Evolutionary conservation across 2,888 invertebrate species (phyloP), one percentile per base, ranked within the genome.

Genomic region (Chrysolina oricalcia): DNA sequence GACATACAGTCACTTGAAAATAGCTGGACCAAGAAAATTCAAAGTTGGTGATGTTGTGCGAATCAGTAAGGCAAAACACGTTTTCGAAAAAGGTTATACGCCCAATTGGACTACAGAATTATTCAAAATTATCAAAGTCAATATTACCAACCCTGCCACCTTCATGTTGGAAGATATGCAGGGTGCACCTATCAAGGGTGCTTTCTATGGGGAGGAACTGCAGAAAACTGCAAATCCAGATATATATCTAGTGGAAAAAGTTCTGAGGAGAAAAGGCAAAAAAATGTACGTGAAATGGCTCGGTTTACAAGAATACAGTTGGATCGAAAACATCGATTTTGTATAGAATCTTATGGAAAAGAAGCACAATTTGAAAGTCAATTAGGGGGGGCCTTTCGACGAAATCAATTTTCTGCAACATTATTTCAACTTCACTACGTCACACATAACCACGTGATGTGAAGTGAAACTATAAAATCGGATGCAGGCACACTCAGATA

Each of bases 201-300:
- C 80, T 2, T 86, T 86, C 73, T 86, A 85, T 73, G 80, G 77
- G 56, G 68, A 84, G 27, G 84, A 86, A 78, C 66, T 85, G 11
- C 74, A 73, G 21, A 79, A 78, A 70, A 79, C 80, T 13, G 76
- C 81, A 48, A 70, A 81, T 70, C 79, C 82, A 0, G 78, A 85
- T 75, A 70, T 81, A 21, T 85, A 83, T 69, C 69, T n/a, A n/a
- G n/a, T n/a, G n/a, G n/a, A n/a, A n/a, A n/a, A n/a, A n/a, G n/a
- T n/a, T n/a, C n/a, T n/a, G 27, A 27, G 62, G 5, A 48, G 43
- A 35, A 70, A 70, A 41, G 62, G 27, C 2, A 62, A 35, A 10
- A 70, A 48, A 72, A 75, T 82, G 5, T 78, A 73, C 48, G 48
- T 70, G 17, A 62, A 70, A 41, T 70, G 35, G 63, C 27, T 56